phyloP scores from a whole-genome alignment of 2,888 invertebrate genomes.

The Crocallis elinguaria region DNA sequence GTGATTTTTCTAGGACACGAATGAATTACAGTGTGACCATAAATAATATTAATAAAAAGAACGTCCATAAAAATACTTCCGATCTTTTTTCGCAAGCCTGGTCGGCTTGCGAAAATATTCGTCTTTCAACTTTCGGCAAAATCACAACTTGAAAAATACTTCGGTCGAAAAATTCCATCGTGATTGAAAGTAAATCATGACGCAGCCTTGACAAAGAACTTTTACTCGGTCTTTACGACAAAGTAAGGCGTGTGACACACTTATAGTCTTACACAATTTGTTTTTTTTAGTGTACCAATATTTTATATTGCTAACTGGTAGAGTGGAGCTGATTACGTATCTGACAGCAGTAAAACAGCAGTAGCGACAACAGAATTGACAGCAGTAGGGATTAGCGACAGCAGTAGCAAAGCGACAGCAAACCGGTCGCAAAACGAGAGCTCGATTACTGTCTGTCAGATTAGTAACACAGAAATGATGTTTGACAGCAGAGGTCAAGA shows the following conservation, averaged over 20 bases:
- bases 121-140: conserved; percentile 6
- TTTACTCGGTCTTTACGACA: conserved; percentile 42
- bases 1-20: neutral
- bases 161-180: conserved; percentile 20
- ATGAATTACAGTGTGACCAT: neutral
- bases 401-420: too few relatives aligned
- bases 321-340: too few relatives aligned
- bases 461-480: too few relatives aligned
- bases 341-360: too few relatives aligned
- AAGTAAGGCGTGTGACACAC: conserved; percentile 16
- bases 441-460: too few relatives aligned
- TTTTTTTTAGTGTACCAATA: too few relatives aligned
- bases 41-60: neutral
- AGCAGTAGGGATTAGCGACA: too few relatives aligned
- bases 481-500: too few relatives aligned
- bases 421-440: too few relatives aligned
- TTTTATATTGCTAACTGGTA: too few relatives aligned
- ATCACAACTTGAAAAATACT: conserved; percentile 14
- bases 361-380: too few relatives aligned
- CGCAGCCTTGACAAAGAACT: conserved; percentile 51
- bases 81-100: conserved; percentile 2
- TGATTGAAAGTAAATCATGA: conserved; percentile 41
- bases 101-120: conserved; percentile 3
- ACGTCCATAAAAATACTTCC: neutral
- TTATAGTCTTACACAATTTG: too few relatives aligned